Conservation (phyloP, 2,888 invertebrate genomes). For the Steinernema scapterisci region DNA sequence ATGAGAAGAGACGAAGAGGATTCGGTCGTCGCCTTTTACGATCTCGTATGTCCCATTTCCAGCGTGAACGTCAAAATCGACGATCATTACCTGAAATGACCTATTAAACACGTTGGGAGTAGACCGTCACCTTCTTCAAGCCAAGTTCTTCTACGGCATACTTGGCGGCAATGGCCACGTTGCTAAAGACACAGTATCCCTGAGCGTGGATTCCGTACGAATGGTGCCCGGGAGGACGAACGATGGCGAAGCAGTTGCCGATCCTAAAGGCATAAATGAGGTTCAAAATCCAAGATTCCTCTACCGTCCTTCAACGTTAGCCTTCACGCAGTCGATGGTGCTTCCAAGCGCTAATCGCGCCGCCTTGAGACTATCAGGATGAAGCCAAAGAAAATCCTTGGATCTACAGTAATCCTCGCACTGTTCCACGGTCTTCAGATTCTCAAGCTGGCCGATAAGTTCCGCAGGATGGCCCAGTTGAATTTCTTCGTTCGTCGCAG, state of each 20-base stretch:
- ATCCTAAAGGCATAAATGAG: background rate
- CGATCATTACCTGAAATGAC: constrained; percentile 42
- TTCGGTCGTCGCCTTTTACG: constrained; percentile 4
- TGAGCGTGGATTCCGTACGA: constrained; percentile 11
- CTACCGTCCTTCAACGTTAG: background rate
- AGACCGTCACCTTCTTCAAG: background rate
- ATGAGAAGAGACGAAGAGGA: background rate
- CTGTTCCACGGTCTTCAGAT: constrained; percentile 42
- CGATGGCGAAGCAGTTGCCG: constrained; percentile 13
- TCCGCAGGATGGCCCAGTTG: constrained; percentile 36
- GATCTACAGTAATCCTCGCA: constrained; percentile 46
- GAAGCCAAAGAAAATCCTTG: background rate
- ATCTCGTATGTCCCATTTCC: constrained; percentile 48
- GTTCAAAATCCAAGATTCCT: background rate
- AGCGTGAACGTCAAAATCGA: constrained; percentile 54
- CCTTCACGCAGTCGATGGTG: constrained; percentile 1
- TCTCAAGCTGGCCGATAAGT: constrained; percentile 42
- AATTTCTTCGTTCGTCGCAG: background rate
- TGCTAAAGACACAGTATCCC: constrained; percentile 17
- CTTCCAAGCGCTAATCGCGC: background rate
- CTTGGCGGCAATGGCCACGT: constrained; percentile 3
- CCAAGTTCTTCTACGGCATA: constrained; percentile 5
- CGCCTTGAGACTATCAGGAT: background rate
- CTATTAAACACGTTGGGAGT: background rate
- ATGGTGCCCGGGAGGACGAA: constrained; percentile 22